A percentile compares a stretch with the other conserved stretches of the same genome.
Evolutionary conservation across 1,140 invertebrate species (phyloP).

Genomic region (Eciton burchellii): DNA sequence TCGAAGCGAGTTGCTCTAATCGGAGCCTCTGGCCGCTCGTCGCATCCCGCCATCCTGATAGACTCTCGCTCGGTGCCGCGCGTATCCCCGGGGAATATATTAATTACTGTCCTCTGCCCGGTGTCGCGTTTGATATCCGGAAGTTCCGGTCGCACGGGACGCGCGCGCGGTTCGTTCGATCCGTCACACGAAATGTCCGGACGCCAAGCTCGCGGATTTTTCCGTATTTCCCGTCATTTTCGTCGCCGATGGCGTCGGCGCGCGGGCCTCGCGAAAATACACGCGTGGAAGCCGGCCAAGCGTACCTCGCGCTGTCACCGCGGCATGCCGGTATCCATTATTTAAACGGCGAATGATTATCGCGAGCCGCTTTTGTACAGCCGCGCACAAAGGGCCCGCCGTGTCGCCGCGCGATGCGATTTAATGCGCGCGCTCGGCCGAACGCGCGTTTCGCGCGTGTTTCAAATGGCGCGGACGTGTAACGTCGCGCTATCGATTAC

Average conservation of each 20-base stretch:
- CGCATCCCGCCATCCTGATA: constrained; percentile 44
- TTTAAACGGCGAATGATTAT: constrained; percentile 46
- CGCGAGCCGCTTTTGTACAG: neutral
- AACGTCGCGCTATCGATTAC: constrained; percentile 39
- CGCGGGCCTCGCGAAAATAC: neutral
- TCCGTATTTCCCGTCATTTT: neutral
- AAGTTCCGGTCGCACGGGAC: constrained; percentile 31
- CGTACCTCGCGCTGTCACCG: neutral
- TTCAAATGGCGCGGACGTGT: constrained; percentile 47
- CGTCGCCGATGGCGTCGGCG: neutral
- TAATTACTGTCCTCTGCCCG: constrained; percentile 58
- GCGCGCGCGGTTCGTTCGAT: neutral
- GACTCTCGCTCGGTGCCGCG: constrained; percentile 22
- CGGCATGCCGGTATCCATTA: constrained; percentile 42
- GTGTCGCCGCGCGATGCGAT: neutral
- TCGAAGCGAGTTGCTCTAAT: constrained; percentile 60
- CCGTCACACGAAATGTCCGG: neutral
- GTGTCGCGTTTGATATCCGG: constrained; percentile 45
- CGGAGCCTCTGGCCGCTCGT: constrained; percentile 49
- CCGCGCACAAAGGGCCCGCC: constrained; percentile 24
- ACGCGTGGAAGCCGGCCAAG: constrained; percentile 39
- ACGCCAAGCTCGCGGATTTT: neutral
- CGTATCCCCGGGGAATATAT: constrained; percentile 47
- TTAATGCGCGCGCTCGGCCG: constrained; percentile 26
- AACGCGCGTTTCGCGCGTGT: constrained; percentile 28